These are phyloP conservation scores for Drosophila quadrilineata DNA, from an alignment of 1,140 invertebrate species.

Conservation along the genomic window DNA sequence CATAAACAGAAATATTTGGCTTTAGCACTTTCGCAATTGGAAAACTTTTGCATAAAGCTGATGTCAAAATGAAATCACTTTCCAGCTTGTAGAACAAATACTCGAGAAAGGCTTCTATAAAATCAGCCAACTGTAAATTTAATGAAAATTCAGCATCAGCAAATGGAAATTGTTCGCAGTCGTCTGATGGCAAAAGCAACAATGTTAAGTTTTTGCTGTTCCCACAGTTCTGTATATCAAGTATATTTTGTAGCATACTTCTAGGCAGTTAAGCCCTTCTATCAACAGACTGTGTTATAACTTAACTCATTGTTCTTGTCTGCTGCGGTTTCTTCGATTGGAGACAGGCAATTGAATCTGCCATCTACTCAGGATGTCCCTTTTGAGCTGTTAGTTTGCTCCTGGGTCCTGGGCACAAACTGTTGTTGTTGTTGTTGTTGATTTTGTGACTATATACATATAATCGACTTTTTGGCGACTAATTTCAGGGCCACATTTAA, in stretches of 20 bases:
- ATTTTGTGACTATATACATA: conserved; percentile 3
- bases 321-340: conserved; percentile 22
- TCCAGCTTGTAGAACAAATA: conserved; percentile 13
- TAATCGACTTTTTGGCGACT: conserved; percentile 66
- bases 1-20: conserved; percentile 30
- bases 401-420: not conserved
- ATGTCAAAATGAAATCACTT: conserved; percentile 26
- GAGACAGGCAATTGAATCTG: conserved; percentile 19
- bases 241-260: conserved; percentile 46
- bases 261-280: conserved; percentile 60
- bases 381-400: no score
- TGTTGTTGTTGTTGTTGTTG: conserved; percentile 4
- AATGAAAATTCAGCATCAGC: conserved; percentile 38
- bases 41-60: conserved; percentile 36
- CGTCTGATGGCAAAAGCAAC: not conserved
- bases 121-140: conserved; percentile 56
- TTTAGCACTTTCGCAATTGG: conserved; percentile 50
- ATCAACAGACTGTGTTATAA: conserved; percentile 54
- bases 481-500: conserved; percentile 74
- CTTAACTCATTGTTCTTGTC: conserved; percentile 27
- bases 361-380: no score
- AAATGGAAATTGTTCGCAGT: conserved; percentile 44
- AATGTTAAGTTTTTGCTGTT: conserved; percentile 9
- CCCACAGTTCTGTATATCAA: not conserved
- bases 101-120: conserved; percentile 10